Base-by-base conservation (phyloP, 2,113 vertebrate genomes). In the Lepus americanus region DNA sequence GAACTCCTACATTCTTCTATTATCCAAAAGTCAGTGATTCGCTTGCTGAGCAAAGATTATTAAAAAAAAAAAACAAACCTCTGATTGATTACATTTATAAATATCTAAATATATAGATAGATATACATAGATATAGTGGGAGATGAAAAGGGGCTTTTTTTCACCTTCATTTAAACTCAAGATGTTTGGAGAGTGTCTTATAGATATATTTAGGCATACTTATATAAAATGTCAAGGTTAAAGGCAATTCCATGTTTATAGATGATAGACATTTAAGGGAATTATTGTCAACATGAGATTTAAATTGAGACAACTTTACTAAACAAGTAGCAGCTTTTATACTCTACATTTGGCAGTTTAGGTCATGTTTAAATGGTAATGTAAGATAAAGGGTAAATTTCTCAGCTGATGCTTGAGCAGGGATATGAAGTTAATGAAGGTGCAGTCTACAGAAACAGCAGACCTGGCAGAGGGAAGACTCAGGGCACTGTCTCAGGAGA, bases 291-390 rank as follows among this genome's bases (percentile, higher is more conserved):
- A 23, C 16, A 27, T 67, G 23, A 85, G 51, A 44, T 85, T 69
- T 10, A 36, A 87, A 87, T 51, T 0, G 5, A 81, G 23, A 13
- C 22, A 72, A 82, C 19, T 78, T 36, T 39, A 89, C 89, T 79
- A 72, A 70, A 83, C 31, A 79, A 83, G 17, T 83, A 33, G 29
- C 23, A 83, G 12, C 27, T 77, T 87, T 89, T 76, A 83, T 92
- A 77, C 11, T 69, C 6, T 67, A 5, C 17, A 90, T 64, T 94
- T 94, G 72, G 3, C 85, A 95, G 87, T 86, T 79, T 82, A 86
- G 73, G 70, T 27, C 44, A 76, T 76, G 25, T 89, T 95, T 89
- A 81, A 44, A 44, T 44, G 44, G 19, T 59, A 59, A 16, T 27
- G 9, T n/a, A 81, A 61, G 7, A 27, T 33, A 63, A 72, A 11